A percentile compares a stretch with the other conserved stretches of the same genome.
Conservation (phyloP, 1,140 invertebrate species). For the Ceratina australensis region DNA sequence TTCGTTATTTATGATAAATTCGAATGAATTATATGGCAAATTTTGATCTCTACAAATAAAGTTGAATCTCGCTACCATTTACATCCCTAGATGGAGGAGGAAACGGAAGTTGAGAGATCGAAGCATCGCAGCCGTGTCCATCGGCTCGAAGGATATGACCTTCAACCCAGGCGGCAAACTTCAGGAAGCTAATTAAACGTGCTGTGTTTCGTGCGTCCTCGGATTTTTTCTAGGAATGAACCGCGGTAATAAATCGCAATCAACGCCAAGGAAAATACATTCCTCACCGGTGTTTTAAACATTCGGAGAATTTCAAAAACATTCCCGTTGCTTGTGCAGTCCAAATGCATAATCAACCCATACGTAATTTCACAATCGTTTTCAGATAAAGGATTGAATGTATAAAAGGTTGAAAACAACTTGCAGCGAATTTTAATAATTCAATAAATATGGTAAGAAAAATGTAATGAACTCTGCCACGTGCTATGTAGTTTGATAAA, state of each 20-base stretch:
- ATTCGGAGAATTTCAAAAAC: constrained; percentile 17
- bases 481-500: too few species aligned
- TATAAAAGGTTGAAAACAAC: too few species aligned
- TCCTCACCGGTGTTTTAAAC: constrained; percentile 15
- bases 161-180: constrained; percentile 30
- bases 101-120: constrained; percentile 28
- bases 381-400: too few species aligned
- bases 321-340: too few species aligned
- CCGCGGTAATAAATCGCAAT: constrained; percentile 49
- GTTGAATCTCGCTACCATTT: neutral
- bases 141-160: constrained; percentile 39
- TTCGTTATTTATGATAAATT: too few species aligned
- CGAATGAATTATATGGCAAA: too few species aligned
- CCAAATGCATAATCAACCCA: too few species aligned
- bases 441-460: too few species aligned
- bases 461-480: too few species aligned
- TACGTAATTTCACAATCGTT: too few species aligned
- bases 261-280: constrained; percentile 18
- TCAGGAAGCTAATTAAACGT: constrained; percentile 48
- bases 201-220: constrained; percentile 41
- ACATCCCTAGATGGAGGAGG: neutral
- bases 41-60: too few species aligned
- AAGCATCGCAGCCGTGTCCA: constrained; percentile 13
- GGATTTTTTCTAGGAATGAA: constrained; percentile 39
- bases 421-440: too few species aligned